A percentile compares a stretch with the other conserved stretches of the same genome.
Evolutionary conservation across 2,113 vertebrate genomes (phyloP).

Genomic region (Anarhynchus alexandrinus): DNA sequence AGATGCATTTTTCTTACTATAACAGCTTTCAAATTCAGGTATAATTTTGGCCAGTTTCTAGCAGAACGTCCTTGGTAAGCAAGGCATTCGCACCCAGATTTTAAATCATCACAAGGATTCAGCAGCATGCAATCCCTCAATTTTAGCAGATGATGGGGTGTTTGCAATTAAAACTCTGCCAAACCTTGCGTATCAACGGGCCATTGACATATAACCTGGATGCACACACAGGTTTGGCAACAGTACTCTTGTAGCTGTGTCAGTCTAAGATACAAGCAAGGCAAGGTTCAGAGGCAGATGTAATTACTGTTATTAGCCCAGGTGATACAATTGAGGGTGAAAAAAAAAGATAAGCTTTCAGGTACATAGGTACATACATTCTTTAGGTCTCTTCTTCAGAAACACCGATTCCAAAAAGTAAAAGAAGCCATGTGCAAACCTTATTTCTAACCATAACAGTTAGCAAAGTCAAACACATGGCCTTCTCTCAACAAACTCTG

Average conservation of each 20-base stretch:
- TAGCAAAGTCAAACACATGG: neutral
- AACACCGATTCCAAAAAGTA: neutral
- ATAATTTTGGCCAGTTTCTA: neutral
- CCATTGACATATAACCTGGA: neutral
- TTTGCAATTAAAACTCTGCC: neutral
- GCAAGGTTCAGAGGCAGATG: neutral
- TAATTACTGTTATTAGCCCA: neutral
- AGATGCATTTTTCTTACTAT: neutral
- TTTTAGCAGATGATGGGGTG: neutral
- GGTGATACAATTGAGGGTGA: no score
- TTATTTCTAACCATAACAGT: neutral
- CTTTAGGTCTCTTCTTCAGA: neutral
- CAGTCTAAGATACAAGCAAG: neutral
- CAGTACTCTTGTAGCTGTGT: fast-evolving
- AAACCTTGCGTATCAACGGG: fast-evolving
- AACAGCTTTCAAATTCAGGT: neutral
- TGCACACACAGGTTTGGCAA: neutral
- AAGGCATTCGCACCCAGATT: neutral
- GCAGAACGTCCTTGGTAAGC: neutral
- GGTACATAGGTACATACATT: neutral
- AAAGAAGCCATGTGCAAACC: neutral
- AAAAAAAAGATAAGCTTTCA: neutral
- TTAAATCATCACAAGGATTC: neutral
- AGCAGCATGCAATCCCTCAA: neutral
- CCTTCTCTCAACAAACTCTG: neutral